Conservation (phyloP, 2,113 vertebrate genomes). For the Lophotis ruficrista region DNA sequence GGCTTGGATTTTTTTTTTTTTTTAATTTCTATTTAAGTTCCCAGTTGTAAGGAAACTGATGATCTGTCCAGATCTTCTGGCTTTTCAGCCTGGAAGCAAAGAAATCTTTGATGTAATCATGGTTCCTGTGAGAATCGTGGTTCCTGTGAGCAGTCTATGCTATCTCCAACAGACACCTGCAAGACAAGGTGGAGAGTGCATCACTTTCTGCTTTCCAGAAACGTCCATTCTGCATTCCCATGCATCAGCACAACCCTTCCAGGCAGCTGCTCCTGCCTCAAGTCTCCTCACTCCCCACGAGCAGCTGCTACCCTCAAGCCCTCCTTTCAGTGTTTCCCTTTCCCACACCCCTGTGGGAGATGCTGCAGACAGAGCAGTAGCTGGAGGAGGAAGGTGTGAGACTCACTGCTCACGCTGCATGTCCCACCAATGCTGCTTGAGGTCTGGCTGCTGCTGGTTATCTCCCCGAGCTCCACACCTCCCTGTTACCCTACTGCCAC, state of each 20-base stretch:
- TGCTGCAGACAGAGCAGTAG: not conserved
- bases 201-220: not conserved
- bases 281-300: not conserved
- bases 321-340: not conserved
- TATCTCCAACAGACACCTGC: not conserved
- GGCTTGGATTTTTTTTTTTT: not conserved
- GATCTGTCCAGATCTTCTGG: not conserved
- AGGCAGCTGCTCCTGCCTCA: not conserved
- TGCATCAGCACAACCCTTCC: not conserved
- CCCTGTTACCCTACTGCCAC: not conserved
- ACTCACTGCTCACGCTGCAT: rapidly evolving
- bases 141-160: not conserved
- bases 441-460: not conserved
- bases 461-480: not conserved
- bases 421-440: not conserved
- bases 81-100: not conserved
- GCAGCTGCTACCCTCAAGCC: not conserved
- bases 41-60: not conserved
- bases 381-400: not conserved
- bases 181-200: not conserved
- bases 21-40: not conserved
- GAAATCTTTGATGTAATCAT: not conserved
- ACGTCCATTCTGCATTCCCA: not conserved
- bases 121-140: not conserved
- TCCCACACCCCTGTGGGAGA: not conserved